These are phyloP conservation scores for Pristis pectinata DNA, from an alignment of 2,797 vertebrate genomes.

Conservation along the genomic window DNA sequence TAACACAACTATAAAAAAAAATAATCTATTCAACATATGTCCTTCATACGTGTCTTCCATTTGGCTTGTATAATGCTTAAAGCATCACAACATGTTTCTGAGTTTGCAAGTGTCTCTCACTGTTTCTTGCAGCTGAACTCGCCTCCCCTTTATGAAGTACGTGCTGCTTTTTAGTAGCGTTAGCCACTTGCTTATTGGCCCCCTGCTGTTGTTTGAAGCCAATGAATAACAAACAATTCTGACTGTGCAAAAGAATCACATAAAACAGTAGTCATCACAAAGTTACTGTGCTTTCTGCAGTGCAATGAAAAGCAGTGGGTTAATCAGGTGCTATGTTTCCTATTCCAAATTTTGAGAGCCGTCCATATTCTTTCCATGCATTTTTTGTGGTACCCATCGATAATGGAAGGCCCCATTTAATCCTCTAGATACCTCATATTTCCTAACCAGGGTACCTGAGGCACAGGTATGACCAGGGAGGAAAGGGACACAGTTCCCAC, in stretches of 20 bases:
- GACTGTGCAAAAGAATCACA: not conserved
- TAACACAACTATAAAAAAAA: no score
- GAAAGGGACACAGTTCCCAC: not conserved
- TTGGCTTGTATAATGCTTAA: no score
- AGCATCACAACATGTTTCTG: not conserved
- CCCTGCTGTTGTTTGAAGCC: not conserved
- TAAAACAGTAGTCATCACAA: not conserved
- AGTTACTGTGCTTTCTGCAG: not conserved
- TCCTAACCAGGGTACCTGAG: no score
- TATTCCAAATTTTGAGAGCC: not conserved
- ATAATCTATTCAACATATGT: no score
- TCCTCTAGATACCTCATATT: not conserved
- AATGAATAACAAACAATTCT: not conserved
- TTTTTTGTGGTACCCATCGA: not conserved
- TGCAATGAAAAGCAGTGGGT: not conserved
- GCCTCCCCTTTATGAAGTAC: not conserved
- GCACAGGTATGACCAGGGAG: not conserved
- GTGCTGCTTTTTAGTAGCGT: not conserved
- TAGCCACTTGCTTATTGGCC: not conserved
- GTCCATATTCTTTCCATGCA: not conserved
- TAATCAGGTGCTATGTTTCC: not conserved
- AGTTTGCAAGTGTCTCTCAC: not conserved
- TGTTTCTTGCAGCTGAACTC: not conserved
- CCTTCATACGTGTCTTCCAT: no score
- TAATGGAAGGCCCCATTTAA: no score